Base-by-base conservation (phyloP, 2,888 invertebrate genomes). In the Cryptocheilus praepositus region DNA sequence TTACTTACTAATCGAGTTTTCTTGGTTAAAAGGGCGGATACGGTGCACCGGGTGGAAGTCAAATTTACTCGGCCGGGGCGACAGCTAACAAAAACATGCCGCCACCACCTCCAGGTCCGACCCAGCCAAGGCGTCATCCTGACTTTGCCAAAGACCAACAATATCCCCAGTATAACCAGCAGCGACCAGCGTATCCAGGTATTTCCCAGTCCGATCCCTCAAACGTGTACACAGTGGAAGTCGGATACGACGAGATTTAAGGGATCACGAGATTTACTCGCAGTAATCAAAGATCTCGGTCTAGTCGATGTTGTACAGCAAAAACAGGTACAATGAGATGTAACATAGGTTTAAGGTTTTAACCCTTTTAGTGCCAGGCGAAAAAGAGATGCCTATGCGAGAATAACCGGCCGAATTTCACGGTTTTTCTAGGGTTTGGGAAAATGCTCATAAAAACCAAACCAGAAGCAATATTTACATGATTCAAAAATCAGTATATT, bases 121-220 rank as follows among this genome's bases (percentile, higher is more conserved):
- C 83, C 58, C 93, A 94, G 81, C 94, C 94, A 53, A 91, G 95
- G 80, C 91, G 95, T 83, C 95, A 95, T 91, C 95, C 95, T 62
- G 95, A 95, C 90, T 95, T 95, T 90, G 93, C 93, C 81, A 95
- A 95, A 90, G 95, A 95, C 85, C 93, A 92, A 85, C 92, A 92
- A 73, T 92, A 92, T 89, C 91, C 92, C 69, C 92, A 92, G 70
- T 93, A 93, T 87, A 91, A 91, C 81, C 92, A 92, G 81, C 92
- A 91, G 81, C 90, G 93, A 83, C 92, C 93, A 71, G 91, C 92
- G 81, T 93, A 93, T 90, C 85, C 89, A 82, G 92, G 93, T 93
- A 90, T 5, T 60, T 1, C 22, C 11, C 1, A 15, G 22, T 11
- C 8, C 13, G 16, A 19, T 13, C 21, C 22, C 13, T 16, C 21